Conservation (phyloP, 2,888 invertebrate species). For the Leptothorax acervorum region DNA sequence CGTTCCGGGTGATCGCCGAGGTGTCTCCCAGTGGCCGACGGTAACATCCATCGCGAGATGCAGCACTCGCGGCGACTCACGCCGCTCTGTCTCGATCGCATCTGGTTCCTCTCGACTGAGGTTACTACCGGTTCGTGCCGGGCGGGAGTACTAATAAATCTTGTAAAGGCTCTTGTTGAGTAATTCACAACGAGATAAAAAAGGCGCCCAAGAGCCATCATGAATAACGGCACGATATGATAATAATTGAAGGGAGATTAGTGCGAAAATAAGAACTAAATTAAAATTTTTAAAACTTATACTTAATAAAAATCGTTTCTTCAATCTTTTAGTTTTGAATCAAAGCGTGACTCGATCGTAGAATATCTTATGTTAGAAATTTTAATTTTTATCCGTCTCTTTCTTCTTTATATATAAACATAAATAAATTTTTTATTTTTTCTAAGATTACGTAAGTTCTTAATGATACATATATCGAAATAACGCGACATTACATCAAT, state of each 20-base stretch:
- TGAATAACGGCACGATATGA: slow-evolving; percentile 26
- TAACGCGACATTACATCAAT: not conserved
- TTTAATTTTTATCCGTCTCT: not conserved
- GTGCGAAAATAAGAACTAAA: not conserved
- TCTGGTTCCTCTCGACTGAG: slow-evolving; percentile 68
- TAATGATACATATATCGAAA: not conserved
- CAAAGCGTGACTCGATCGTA: not conserved
- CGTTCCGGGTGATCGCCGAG: slow-evolving; percentile 80
- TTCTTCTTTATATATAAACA: not conserved
- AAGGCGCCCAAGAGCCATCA: not conserved
- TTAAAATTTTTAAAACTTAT: not conserved
- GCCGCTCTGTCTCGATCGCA: slow-evolving; percentile 71
- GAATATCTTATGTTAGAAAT: not conserved
- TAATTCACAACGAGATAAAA: slow-evolving; percentile 35
- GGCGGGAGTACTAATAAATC: slow-evolving; percentile 53
- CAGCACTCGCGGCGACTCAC: slow-evolving; percentile 73
- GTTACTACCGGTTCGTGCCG: slow-evolving; percentile 65
- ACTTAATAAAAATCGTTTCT: not conserved
- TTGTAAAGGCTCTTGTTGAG: slow-evolving; percentile 35
- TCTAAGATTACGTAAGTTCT: not conserved
- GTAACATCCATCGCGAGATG: slow-evolving; percentile 77
- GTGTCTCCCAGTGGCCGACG: slow-evolving; percentile 78
- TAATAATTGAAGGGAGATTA: slow-evolving; percentile 11
- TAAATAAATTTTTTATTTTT: not conserved
- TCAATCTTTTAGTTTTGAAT: not conserved